Percentiles rank a stretch among this genome's conserved stretches.
These are phyloP conservation scores for Eospalax fontanierii DNA, from an alignment of 2,797 vertebrate genomes.

Conservation along the genomic window DNA sequence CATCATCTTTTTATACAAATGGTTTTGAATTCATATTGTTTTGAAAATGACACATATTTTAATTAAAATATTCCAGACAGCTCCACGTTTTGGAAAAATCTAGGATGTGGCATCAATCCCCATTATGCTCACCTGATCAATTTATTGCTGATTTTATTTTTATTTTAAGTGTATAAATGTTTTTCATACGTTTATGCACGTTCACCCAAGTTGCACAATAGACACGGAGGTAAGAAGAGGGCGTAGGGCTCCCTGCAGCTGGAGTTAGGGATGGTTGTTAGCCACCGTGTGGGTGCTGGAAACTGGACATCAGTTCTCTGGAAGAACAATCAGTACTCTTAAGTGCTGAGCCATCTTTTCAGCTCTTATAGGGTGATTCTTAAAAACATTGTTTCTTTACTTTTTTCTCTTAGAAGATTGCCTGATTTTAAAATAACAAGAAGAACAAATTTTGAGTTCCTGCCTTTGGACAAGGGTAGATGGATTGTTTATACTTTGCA, in stretches of 20 bases:
- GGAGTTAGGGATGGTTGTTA: background rate
- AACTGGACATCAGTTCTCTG: background rate
- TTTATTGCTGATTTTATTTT: background rate
- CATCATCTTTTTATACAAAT: conserved; percentile 19
- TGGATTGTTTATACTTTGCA: background rate
- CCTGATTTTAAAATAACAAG: background rate
- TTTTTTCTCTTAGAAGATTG: background rate
- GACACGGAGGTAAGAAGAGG: background rate
- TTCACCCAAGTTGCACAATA: too few relatives aligned
- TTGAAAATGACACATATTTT: conserved; percentile 12
- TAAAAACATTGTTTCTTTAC: background rate
- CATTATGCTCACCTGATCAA: background rate
- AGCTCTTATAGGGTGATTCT: background rate
- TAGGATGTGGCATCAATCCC: background rate
- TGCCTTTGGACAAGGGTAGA: background rate
- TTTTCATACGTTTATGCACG: background rate
- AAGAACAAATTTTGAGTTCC: background rate
- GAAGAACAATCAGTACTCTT: background rate
- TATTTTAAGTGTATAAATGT: background rate
- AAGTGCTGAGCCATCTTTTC: background rate
- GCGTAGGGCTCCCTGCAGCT: too few relatives aligned
- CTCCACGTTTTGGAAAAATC: background rate
- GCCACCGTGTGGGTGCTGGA: background rate
- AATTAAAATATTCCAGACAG: conserved; percentile 36
- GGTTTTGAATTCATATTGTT: conserved; percentile 55